phyloP scores from a whole-genome alignment of 2,888 invertebrate genomes.

The Alitta virens region DNA sequence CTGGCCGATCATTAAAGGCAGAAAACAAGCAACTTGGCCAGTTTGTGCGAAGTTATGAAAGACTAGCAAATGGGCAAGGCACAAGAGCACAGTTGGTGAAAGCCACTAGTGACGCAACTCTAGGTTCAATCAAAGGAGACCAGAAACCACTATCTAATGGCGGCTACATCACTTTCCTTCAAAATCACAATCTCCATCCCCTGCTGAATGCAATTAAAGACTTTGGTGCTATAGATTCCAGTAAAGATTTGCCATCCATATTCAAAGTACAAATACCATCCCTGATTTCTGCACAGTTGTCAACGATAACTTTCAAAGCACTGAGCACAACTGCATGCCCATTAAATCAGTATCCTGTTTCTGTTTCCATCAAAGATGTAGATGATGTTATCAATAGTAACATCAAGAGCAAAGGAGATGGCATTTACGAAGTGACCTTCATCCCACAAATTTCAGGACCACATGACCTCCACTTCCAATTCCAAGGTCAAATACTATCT shows the following conservation, averaged over 20 bases:
- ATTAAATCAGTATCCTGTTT: conserved; percentile 1
- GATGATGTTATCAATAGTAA: background rate
- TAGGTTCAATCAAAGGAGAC: background rate
- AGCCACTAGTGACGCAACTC: background rate
- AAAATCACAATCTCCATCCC: background rate
- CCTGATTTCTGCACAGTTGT: background rate
- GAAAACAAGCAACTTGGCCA: background rate
- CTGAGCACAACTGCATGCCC: background rate
- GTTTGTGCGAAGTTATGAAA: background rate
- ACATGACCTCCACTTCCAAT: background rate
- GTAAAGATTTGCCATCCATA: background rate
- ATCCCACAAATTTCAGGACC: conserved; percentile 4
- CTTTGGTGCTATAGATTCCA: background rate
- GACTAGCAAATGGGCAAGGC: background rate
- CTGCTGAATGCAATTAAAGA: background rate
- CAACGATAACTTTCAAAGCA: background rate
- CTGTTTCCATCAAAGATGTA: background rate
- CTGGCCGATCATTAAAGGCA: conserved; percentile 3
- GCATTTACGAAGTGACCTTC: conserved; percentile 2
- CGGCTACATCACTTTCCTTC: conserved; percentile 1
- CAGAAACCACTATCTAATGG: background rate
- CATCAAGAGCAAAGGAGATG: background rate
- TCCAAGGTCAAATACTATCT: background rate
- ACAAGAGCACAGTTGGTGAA: background rate
- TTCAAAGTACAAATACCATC: background rate